Base-by-base conservation (phyloP, 2,888 invertebrate species). In the Antheraea yamamai region DNA sequence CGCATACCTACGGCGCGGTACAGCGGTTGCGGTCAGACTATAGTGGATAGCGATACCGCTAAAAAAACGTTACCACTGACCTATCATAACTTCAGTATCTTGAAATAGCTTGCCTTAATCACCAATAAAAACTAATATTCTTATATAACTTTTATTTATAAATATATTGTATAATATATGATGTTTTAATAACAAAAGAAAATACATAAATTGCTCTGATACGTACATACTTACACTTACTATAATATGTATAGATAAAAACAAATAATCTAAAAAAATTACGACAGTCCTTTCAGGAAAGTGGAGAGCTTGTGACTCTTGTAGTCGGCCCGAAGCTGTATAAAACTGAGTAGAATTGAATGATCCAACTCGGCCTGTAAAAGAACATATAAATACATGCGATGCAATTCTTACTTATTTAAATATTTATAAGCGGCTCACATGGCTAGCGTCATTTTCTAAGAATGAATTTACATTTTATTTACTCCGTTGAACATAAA, bases 301-400 rank as follows among this genome's bases (percentile, higher is more conserved):
- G 94, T 96, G 35, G 97, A 96, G 78, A 97, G 95, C 88, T 98
- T 98, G 85, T 98, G 97, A 73, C 97, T 97, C 91, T 98, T 98
- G 94, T 98, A 99, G 93, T 99, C 99, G 7, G 97, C 97, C 77
- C 99, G 96, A 51, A 99, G 96, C 90, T 99, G 99, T 82, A 99
- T 98, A 91, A 99, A 99, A 92, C 97, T 98, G 81, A 97, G 96
- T 55, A 99, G 95, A 79, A 99, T 97, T 0, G 98, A 97, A 81
- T 97, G 97, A 88, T 99, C 99, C 88, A 99, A 92, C 86, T 97
- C 97, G 84, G 97, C 97, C 99, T 99, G 95, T 71, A 95, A 96
- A 87, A 88, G 86, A 61, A 61, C 23, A 80, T 78, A 74, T 47
- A 76, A 23, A 70, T 58, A 80, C 73, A 73, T 75, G n/a, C n/a